A percentile compares a stretch with the other conserved stretches of the same genome.
phyloP scores from a whole-genome alignment of 2,888 invertebrate species.

The Rhingia rostrata region DNA sequence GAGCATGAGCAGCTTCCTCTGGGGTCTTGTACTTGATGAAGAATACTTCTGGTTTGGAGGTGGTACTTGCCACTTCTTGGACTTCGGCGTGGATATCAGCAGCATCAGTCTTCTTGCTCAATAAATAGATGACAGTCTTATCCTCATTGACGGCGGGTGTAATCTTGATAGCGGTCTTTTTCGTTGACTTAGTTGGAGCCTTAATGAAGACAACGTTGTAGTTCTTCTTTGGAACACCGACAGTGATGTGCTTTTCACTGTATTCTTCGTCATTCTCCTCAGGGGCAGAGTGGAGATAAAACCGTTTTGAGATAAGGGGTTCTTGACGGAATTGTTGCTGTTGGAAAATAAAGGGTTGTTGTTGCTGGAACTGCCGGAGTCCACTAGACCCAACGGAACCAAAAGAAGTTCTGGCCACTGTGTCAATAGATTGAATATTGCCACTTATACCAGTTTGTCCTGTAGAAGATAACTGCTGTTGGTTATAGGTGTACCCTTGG shows the following conservation, averaged over 20 bases:
- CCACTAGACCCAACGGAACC: constrained; percentile 12
- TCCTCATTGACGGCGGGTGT: constrained; percentile 81
- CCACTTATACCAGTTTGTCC: constrained; percentile 41
- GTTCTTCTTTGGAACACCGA: constrained; percentile 81
- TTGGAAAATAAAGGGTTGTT: constrained; percentile 37
- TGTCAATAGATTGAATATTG: constrained; percentile 39
- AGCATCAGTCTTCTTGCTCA: constrained; percentile 81
- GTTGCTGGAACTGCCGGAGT: constrained; percentile 20
- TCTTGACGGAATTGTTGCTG: constrained; percentile 77
- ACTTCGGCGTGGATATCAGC: constrained; percentile 80
- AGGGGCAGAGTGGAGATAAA: constrained; percentile 82
- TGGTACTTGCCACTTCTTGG: constrained; percentile 79
- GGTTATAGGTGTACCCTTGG: constrained; percentile 81
- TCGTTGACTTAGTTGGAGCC: constrained; percentile 80
- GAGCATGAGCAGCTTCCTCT: constrained; percentile 82
- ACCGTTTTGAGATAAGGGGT: constrained; percentile 81
- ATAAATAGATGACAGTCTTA: constrained; percentile 83
- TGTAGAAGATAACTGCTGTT: constrained; percentile 43
- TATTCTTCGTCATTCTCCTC: constrained; percentile 80
- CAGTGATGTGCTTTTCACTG: constrained; percentile 80
- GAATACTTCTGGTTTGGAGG: constrained; percentile 83
- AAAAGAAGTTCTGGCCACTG: constrained; percentile 11
- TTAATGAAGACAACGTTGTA: constrained; percentile 83
- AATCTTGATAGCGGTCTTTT: constrained; percentile 80
- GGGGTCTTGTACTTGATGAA: constrained; percentile 83